Percentiles rank a stretch among this genome's conserved stretches.
Conservation (phyloP, 2,888 invertebrate species). For the Phrixothrix hirtus region DNA sequence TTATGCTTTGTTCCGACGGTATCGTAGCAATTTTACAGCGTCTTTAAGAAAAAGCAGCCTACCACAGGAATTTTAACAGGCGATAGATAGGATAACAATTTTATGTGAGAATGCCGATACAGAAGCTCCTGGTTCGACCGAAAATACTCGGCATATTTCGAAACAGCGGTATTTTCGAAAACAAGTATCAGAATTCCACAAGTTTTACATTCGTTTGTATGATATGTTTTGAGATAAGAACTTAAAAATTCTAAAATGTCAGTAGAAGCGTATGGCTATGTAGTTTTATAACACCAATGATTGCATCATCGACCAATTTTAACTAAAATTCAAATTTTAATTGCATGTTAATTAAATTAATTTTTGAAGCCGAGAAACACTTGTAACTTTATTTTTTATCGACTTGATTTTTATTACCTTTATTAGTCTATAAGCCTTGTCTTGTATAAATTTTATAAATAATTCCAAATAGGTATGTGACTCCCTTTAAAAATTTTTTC, state of each 20-base stretch:
- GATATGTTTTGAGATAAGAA: conserved; percentile 4
- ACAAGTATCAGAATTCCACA: conserved; percentile 9
- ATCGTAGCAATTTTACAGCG: conserved; percentile 29
- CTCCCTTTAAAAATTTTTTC: no score
- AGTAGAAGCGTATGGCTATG: neutral
- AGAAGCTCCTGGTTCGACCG: conserved; percentile 26
- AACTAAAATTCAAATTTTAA: neutral
- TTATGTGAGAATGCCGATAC: conserved; percentile 33
- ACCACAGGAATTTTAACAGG: conserved; percentile 37
- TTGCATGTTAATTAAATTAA: neutral
- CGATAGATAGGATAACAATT: conserved; percentile 34
- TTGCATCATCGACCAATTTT: neutral
- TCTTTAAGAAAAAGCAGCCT: conserved; percentile 33
- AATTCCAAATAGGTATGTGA: no score
- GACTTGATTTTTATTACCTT: no score
- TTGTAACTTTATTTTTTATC: neutral
- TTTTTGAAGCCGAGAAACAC: neutral
- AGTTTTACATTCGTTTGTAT: conserved; percentile 5
- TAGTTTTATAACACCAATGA: neutral
- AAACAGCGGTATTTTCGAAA: conserved; percentile 1
- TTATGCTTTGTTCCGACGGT: conserved; percentile 24
- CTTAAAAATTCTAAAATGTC: conserved; percentile 8
- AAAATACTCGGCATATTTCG: conserved; percentile 30
- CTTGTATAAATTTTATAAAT: no score
- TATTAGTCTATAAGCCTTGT: no score